phyloP scores from a whole-genome alignment of 2,113 vertebrate species.

The Ammodytes marinus region DNA sequence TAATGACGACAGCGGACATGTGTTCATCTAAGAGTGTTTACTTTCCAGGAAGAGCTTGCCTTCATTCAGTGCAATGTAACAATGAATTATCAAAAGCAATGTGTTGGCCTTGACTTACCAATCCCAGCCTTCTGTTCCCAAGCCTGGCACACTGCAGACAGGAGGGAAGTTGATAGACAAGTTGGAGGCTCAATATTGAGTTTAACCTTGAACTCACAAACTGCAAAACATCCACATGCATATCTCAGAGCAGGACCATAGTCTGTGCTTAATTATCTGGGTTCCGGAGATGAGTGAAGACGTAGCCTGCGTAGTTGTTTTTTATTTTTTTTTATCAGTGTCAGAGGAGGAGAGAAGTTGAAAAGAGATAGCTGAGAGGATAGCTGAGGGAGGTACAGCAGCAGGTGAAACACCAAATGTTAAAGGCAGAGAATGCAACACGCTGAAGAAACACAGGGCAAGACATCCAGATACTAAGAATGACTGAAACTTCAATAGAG shows the following conservation, averaged over 20 bases:
- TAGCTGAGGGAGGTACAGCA: slow-evolving; percentile 60
- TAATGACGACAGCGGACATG: slow-evolving; percentile 69
- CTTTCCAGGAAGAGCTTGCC: slow-evolving; percentile 47
- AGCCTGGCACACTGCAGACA: not conserved
- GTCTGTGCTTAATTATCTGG: slow-evolving; percentile 29
- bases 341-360: slow-evolving; percentile 73
- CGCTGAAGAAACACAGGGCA: slow-evolving; percentile 26
- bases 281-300: slow-evolving; percentile 31
- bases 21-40: slow-evolving; percentile 40
- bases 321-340: slow-evolving; percentile 69
- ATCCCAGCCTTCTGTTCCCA: not conserved
- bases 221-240: not conserved
- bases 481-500: slow-evolving; percentile 69
- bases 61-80: slow-evolving; percentile 16
- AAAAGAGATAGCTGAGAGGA: slow-evolving; percentile 77
- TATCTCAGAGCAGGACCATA: not conserved
- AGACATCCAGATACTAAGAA: slow-evolving; percentile 53
- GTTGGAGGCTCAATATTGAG: not conserved
- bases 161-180: not conserved
- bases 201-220: not conserved
- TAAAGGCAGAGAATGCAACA: slow-evolving; percentile 48
- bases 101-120: slow-evolving; percentile 12
- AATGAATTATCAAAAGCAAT: slow-evolving; percentile 26
- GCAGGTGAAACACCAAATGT: slow-evolving; percentile 31
- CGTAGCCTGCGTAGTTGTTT: slow-evolving; percentile 41